These are phyloP conservation scores for Drosophila meridionalis DNA, from an alignment of 2,888 invertebrate genomes.

Conservation along the genomic window DNA sequence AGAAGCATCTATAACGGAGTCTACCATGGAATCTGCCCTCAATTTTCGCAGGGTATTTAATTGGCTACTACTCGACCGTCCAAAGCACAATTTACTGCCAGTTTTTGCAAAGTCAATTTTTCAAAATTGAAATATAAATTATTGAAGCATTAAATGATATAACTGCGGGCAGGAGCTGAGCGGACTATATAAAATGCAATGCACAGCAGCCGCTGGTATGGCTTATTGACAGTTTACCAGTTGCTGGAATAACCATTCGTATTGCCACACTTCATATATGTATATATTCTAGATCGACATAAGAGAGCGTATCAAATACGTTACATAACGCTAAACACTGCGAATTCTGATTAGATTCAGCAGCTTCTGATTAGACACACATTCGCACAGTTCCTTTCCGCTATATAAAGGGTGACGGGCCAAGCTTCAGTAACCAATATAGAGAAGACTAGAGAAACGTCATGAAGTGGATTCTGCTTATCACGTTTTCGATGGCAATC, in stretches of 20 bases:
- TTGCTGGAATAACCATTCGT: slow-evolving; percentile 34
- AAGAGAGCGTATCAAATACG: neutral
- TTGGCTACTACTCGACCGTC: neutral
- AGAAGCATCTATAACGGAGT: neutral
- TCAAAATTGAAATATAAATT: slow-evolving; percentile 66
- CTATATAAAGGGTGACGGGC: neutral
- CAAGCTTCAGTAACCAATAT: neutral
- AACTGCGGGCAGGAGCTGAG: neutral
- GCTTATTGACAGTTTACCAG: slow-evolving; percentile 43
- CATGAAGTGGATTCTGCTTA: neutral
- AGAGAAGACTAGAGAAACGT: neutral
- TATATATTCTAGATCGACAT: no score
- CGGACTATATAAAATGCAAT: slow-evolving; percentile 6
- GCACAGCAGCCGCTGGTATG: neutral
- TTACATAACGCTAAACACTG: neutral
- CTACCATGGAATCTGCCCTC: neutral
- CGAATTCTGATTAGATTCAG: no score
- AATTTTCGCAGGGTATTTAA: slow-evolving; percentile 2
- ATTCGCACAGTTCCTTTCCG: no score
- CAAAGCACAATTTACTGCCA: neutral
- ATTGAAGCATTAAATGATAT: slow-evolving; percentile 58
- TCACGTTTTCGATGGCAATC: neutral
- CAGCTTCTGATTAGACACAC: neutral
- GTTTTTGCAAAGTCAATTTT: slow-evolving; percentile 54
- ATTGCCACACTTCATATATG: no score